These are phyloP conservation scores for Syrphus vitripennis DNA, from an alignment of 2,888 invertebrate genomes.

Conservation along the genomic window DNA sequence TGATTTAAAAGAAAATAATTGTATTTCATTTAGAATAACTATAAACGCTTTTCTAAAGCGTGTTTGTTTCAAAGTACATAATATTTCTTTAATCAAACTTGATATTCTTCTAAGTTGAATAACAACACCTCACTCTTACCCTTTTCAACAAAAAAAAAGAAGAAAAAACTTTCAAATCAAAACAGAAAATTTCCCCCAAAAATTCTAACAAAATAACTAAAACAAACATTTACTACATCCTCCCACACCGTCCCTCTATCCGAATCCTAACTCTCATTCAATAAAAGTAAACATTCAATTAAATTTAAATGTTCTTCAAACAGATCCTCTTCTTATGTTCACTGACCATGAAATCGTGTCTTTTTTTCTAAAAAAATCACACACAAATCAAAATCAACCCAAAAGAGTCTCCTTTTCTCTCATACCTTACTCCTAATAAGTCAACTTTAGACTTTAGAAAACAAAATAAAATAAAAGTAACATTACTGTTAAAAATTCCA, in stretches of 20 bases:
- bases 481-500: constrained; percentile 3
- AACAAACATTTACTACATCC: constrained; percentile 39
- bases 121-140: background rate
- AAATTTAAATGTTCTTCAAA: constrained; percentile 59
- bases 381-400: constrained; percentile 43
- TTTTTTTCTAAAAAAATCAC: constrained; percentile 17
- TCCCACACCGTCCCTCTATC: background rate
- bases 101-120: background rate
- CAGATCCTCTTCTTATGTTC: constrained; percentile 31
- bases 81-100: background rate
- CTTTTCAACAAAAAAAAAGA: background rate
- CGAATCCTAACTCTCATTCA: background rate
- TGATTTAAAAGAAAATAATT: no score
- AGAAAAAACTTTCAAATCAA: background rate
- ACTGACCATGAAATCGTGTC: constrained; percentile 57
- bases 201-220: constrained; percentile 32
- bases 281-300: constrained; percentile 64
- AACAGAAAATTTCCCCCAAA: background rate
- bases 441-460: constrained; percentile 10
- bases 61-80: no score
- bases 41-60: no score
- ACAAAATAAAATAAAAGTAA: constrained; percentile 17
- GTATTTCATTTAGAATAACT: no score
- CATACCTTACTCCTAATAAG: constrained; percentile 19
- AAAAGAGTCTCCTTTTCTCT: background rate